Conservation (phyloP, 1,140 invertebrate genomes). For the Saccostrea echinata region DNA sequence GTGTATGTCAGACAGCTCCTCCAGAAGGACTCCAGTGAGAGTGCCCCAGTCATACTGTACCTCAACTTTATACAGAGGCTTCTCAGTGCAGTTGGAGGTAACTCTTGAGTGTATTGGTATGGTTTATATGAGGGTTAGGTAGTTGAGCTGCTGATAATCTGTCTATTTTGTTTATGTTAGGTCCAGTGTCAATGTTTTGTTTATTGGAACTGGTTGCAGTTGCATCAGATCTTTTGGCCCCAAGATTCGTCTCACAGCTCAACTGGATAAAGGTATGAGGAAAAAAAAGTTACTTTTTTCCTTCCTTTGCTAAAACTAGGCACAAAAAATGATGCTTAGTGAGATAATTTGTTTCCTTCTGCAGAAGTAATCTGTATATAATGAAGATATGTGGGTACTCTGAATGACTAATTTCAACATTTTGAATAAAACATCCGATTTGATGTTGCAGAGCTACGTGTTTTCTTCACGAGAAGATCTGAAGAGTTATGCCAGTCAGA, state of each 20-base stretch:
- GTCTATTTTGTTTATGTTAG: conserved; percentile 56
- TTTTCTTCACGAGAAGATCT: conserved; percentile 87
- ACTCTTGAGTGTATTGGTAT: background rate
- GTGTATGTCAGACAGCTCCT: conserved; percentile 79
- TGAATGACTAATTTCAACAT: too few relatives aligned
- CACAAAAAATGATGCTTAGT: too few relatives aligned
- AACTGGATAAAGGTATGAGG: conserved; percentile 82
- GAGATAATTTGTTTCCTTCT: too few relatives aligned
- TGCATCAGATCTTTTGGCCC: conserved; percentile 83
- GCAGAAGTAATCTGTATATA: too few relatives aligned
- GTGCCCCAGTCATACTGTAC: conserved; percentile 84
- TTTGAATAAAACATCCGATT: too few relatives aligned
- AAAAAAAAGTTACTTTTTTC: too few relatives aligned
- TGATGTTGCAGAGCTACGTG: conserved; percentile 82
- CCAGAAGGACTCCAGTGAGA: conserved; percentile 80
- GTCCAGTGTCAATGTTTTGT: conserved; percentile 83
- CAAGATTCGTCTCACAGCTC: conserved; percentile 82
- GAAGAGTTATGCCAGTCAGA: conserved; percentile 85
- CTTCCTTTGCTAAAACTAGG: too few relatives aligned
- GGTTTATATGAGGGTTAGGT: too few relatives aligned
- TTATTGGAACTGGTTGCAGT: conserved; percentile 88
- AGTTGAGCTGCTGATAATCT: too few relatives aligned
- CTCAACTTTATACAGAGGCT: conserved; percentile 85
- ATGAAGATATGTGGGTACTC: too few relatives aligned
- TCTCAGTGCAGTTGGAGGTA: conserved; percentile 82